These are phyloP conservation scores for Heterotis niloticus DNA, from an alignment of 2,113 vertebrate genomes.

Conservation along the genomic window DNA sequence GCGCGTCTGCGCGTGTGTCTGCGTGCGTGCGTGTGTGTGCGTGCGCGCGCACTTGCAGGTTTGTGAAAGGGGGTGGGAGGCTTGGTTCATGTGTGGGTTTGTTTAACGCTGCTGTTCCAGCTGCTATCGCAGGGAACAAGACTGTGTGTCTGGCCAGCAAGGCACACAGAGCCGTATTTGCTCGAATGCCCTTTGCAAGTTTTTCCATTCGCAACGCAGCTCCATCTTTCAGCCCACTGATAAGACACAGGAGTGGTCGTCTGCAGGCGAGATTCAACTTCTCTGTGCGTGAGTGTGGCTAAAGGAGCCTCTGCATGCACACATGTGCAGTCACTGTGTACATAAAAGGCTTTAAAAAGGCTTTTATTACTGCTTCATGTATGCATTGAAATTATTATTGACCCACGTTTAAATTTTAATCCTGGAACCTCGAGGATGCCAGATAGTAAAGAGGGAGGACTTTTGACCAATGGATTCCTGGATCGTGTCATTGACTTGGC, in stretches of 20 bases:
- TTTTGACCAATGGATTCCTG: background rate
- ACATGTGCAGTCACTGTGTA: conserved; percentile 7
- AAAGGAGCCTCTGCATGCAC: background rate
- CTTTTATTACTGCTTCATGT: background rate
- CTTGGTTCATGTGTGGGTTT: conserved; percentile 19
- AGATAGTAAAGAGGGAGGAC: background rate
- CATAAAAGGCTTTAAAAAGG: background rate
- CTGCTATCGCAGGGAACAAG: conserved; percentile 50
- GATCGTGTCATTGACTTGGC: background rate
- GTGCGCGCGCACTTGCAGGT: conserved; percentile 22
- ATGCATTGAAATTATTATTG: background rate
- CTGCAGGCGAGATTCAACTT: conserved; percentile 17
- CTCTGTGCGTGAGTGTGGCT: conserved; percentile 4
- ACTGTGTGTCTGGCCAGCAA: conserved; percentile 54
- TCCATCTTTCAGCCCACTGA: conserved; percentile 45
- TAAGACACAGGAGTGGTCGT: conserved; percentile 40
- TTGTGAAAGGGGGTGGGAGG: conserved; percentile 30
- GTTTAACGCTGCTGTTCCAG: conserved; percentile 61
- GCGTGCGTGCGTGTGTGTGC: conserved; percentile 24
- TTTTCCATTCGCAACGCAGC: conserved; percentile 44
- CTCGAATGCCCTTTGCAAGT: conserved; percentile 42
- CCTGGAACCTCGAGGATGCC: conserved; percentile 5
- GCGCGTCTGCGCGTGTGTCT: conserved; percentile 18
- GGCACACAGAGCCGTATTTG: conserved; percentile 54
- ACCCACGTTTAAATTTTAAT: background rate